phyloP scores from a whole-genome alignment of 2,113 vertebrate species.

The Clarias batrachus region DNA sequence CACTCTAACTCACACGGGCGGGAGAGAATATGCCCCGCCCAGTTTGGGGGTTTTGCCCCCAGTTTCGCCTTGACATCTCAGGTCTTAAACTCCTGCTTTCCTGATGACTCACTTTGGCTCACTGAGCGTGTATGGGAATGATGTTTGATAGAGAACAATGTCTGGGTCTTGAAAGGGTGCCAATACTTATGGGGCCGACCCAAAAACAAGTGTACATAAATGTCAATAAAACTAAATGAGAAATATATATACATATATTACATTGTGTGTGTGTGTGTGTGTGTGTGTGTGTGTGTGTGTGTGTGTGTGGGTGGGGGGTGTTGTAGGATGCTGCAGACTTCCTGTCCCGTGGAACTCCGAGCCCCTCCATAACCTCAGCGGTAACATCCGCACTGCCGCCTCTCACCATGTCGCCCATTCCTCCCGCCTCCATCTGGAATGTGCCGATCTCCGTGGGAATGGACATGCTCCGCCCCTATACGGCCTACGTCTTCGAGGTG shows the following conservation, averaged over 20 bases:
- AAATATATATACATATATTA: neutral
- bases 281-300: conserved; percentile 23
- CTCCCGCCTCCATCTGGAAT: conserved; percentile 81
- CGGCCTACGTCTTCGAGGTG: conserved; percentile 93
- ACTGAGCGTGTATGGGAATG: neutral
- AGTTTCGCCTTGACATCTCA: neutral
- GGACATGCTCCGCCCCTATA: conserved; percentile 85
- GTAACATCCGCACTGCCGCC: conserved; percentile 63
- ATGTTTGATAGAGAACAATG: neutral
- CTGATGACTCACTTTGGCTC: neutral
- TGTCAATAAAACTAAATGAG: neutral
- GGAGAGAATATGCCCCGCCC: neutral
- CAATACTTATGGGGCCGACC: neutral
- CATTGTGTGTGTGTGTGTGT: conserved; percentile 31
- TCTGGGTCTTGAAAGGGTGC: neutral
- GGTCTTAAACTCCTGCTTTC: neutral
- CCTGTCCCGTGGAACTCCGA: conserved; percentile 86
- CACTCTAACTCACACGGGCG: neutral
- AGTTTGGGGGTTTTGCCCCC: no score
- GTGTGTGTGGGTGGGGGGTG: conserved; percentile 37
- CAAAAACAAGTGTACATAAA: neutral
- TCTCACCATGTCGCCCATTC: conserved; percentile 66
- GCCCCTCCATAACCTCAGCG: conserved; percentile 76
- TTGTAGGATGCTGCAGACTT: conserved; percentile 89
- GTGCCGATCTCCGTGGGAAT: conserved; percentile 87